Percentiles rank a stretch among this genome's conserved stretches.
phyloP scores from a whole-genome alignment of 1,140 invertebrate species.

The Idris sp. region DNA sequence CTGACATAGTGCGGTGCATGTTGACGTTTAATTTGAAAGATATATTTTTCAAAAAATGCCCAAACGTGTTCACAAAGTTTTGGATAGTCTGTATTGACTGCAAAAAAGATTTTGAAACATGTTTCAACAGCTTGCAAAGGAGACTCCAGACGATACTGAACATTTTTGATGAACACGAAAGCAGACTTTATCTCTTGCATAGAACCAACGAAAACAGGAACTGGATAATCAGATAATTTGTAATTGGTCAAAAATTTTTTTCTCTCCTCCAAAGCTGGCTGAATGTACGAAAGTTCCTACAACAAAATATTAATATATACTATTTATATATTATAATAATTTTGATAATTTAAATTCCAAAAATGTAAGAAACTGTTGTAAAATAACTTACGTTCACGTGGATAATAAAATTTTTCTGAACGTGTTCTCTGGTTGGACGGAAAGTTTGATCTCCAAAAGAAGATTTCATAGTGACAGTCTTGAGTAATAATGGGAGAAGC shows the following conservation, averaged over 20 bases:
- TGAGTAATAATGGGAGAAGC: constrained; percentile 51
- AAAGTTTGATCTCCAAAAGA: constrained; percentile 50
- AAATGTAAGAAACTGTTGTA: background rate
- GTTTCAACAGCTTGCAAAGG: constrained; percentile 57
- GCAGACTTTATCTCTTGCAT: constrained; percentile 60
- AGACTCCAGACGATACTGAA: constrained; percentile 51
- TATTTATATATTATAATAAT: no score
- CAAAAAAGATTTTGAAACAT: constrained; percentile 57
- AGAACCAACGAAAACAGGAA: constrained; percentile 53
- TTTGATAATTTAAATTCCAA: no score
- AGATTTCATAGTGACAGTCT: constrained; percentile 60
- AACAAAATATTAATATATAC: constrained; percentile 13
- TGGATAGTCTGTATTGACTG: constrained; percentile 51
- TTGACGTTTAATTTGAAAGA: constrained; percentile 52
- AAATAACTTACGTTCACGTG: constrained; percentile 49
- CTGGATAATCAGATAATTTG: constrained; percentile 51
- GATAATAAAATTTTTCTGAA: constrained; percentile 58
- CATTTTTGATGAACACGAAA: constrained; percentile 43
- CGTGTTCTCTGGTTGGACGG: constrained; percentile 58
- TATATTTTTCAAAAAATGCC: constrained; percentile 58
- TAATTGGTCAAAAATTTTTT: constrained; percentile 46
- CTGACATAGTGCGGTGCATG: constrained; percentile 59
- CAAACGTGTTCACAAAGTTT: constrained; percentile 54
- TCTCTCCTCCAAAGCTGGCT: constrained; percentile 42
- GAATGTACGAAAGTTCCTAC: constrained; percentile 43